A percentile compares a stretch with the other conserved stretches of the same genome.
Evolutionary conservation across 1,140 invertebrate genomes (phyloP).

Genomic region (Drosophila kanapiae): DNA sequence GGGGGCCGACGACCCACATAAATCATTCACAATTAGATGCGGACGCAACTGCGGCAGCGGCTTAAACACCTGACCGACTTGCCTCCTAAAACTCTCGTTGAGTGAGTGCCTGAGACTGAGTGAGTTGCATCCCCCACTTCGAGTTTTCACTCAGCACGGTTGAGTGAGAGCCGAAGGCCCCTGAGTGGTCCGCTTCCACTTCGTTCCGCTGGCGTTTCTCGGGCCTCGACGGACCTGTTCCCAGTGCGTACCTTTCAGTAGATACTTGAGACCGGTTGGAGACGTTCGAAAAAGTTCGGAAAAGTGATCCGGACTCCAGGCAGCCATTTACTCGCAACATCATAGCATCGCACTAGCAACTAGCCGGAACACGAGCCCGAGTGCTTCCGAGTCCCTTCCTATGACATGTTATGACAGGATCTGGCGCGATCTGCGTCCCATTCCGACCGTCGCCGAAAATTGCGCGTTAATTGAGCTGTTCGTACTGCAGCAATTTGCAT

Average conservation of each 20-base stretch:
- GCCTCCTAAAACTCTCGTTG: conserved; percentile 20
- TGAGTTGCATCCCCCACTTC: not conserved
- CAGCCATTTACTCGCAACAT: conserved; percentile 24
- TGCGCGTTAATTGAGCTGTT: conserved; percentile 76
- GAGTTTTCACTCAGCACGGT: conserved; percentile 22
- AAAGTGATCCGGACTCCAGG: conserved; percentile 44
- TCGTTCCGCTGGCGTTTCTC: conserved; percentile 25
- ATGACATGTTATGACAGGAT: conserved; percentile 19
- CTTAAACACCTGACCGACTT: conserved; percentile 58
- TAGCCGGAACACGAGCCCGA: conserved; percentile 1
- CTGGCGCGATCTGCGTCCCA: conserved; percentile 14
- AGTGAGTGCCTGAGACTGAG: not conserved
- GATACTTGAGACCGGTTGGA: conserved; percentile 63
- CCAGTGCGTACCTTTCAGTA: conserved; percentile 57
- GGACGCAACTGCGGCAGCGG: conserved; percentile 60
- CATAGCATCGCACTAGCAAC: conserved; percentile 7
- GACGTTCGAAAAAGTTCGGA: conserved; percentile 42
- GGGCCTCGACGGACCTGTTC: conserved; percentile 65
- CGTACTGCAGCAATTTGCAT: conserved; percentile 79
- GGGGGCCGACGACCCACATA: conserved; percentile 75
- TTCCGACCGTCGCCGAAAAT: conserved; percentile 25
- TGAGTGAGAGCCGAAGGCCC: not conserved
- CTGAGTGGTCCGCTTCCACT: conserved; percentile 42
- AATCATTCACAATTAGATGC: conserved; percentile 82
- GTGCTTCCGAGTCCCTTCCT: conserved; percentile 5